A percentile compares a stretch with the other conserved stretches of the same genome.
These are phyloP conservation scores for Passerculus sandwichensis DNA, from an alignment of 2,797 vertebrate species.

Conservation along the genomic window DNA sequence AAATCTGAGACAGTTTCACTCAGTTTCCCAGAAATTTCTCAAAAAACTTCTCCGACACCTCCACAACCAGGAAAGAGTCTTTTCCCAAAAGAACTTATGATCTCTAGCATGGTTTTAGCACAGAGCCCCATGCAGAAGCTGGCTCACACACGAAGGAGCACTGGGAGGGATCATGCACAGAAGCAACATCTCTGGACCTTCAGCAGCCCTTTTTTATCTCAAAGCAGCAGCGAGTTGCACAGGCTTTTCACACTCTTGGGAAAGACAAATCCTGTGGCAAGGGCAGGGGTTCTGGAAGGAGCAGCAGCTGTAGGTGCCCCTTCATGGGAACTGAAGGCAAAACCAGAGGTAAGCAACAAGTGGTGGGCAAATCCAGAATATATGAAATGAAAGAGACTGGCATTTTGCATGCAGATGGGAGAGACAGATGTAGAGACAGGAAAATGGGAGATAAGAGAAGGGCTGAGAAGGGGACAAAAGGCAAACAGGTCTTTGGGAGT, in stretches of 20 bases:
- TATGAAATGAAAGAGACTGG: background rate
- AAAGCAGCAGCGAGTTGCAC: background rate
- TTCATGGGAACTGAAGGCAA: background rate
- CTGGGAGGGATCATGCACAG: background rate
- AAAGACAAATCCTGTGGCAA: background rate
- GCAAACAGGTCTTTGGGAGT: background rate
- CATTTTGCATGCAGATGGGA: background rate
- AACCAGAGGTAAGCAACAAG: background rate
- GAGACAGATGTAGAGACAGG: background rate
- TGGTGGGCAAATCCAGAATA: background rate
- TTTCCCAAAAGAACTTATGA: background rate
- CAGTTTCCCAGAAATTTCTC: background rate
- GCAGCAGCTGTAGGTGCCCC: background rate
- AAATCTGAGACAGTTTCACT: background rate
- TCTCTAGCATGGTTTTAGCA: background rate
- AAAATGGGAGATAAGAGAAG: background rate
- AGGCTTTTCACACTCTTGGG: background rate
- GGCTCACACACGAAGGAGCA: background rate
- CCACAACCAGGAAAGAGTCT: background rate
- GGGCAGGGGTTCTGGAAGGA: background rate
- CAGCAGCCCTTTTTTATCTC: background rate
- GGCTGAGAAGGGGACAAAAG: background rate
- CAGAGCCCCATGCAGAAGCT: fast-evolving
- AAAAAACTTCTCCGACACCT: background rate
- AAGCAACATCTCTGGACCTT: background rate